Conservation (phyloP, 1,140 invertebrate species). For the Aphelinus atriplicis region DNA sequence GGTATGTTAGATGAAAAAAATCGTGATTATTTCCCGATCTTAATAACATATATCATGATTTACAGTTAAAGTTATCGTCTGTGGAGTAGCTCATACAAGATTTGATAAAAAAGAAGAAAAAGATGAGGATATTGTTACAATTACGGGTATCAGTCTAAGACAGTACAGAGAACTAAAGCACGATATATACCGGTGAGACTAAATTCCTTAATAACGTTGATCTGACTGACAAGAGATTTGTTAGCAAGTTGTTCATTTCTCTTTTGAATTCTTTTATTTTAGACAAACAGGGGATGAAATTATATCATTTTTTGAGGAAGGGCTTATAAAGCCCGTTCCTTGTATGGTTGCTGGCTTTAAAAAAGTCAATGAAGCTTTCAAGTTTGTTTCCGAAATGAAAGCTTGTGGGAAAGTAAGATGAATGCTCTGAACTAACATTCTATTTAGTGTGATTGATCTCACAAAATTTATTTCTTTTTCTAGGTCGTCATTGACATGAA, state of each 20-base stretch:
- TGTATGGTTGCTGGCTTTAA: constrained; percentile 51
- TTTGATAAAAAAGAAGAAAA: constrained; percentile 51
- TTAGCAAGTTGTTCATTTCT: constrained; percentile 1
- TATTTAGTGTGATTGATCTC: not conserved
- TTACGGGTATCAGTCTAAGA: constrained; percentile 68
- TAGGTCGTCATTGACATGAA: constrained; percentile 57
- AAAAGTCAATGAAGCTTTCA: constrained; percentile 54
- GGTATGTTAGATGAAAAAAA: constrained; percentile 42
- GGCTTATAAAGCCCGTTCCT: constrained; percentile 53
- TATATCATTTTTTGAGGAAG: constrained; percentile 58
- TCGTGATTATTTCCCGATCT: not conserved
- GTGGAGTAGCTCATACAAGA: constrained; percentile 65
- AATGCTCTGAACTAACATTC: too few species aligned
- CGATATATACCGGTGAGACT: constrained; percentile 64
- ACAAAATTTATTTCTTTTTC: constrained; percentile 29
- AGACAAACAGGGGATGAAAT: constrained; percentile 59
- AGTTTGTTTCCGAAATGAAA: constrained; percentile 51
- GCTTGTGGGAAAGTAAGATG: constrained; percentile 53
- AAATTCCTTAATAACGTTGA: not conserved
- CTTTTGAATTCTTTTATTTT: not conserved
- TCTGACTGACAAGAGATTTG: not conserved
- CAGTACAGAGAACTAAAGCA: constrained; percentile 66
- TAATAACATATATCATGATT: constrained; percentile 14
- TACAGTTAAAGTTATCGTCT: constrained; percentile 68
- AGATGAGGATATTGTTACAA: constrained; percentile 58